Base-by-base conservation (phyloP, 2,888 invertebrate genomes). In the Lathronympha strigana region DNA sequence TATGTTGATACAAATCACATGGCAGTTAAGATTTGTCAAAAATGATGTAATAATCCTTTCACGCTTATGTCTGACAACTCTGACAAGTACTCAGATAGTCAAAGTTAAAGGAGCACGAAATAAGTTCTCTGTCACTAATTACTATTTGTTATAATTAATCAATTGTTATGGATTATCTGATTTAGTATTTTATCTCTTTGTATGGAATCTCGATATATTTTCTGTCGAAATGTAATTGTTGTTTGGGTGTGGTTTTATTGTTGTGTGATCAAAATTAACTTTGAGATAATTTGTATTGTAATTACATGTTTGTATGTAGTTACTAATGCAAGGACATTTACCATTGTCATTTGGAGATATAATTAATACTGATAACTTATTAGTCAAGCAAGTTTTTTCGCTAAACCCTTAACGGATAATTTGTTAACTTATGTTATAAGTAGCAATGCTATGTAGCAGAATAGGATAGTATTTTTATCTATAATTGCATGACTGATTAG, bases 121-220 rank as follows among this genome's bases (percentile, higher is more conserved):
- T 66, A 43, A 31, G 31, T 60, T 45, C 15, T 47, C 53, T 66
- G 60, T 66, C 60, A 66, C 66, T 66, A 66, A 66, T 66, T 66
- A 61, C 31, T 60, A 25, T 45, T 21, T 61, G 53, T 38, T 54
- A 61, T 61, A 66, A 66, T 66, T 61, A 66, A 61, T 66, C 66
- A 66, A 66, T 66, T 66, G 60, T 66, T 66, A 38, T 49, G 31
- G 45, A 40, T 61, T 49, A 66, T 66, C 66, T 25, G 66, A 66
- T 61, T 11, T 47, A 9, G 43, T 47, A 4, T 23, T 4, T 23
- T 47, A 47, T 47, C 45, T 21, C 45, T 47, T 54, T 49, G 31
- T 54, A 23, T n/a, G 5, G 36, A 15, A 38, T 31, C 11, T 23
- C n/a, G n/a, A 25, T 11, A 11, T 15, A 45, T 25, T 38, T 51